Conservation (phyloP, 2,888 invertebrate species). For the Mechanitis mazaeus region DNA sequence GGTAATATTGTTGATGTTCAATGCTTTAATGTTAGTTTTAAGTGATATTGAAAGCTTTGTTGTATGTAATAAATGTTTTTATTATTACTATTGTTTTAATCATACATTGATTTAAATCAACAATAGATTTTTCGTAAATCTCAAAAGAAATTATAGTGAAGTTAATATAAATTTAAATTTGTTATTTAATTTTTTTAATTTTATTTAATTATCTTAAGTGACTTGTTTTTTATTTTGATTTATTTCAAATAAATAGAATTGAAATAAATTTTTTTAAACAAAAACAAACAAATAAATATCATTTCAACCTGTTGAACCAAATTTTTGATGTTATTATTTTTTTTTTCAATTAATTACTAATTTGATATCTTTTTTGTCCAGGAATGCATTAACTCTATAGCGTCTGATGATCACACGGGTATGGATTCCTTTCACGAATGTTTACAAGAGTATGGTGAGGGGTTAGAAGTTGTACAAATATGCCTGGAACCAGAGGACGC, state of each 20-base stretch:
- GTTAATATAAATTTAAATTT: no score
- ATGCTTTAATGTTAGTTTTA: slow-evolving; percentile 24
- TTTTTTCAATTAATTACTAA: no score
- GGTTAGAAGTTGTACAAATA: slow-evolving; percentile 78
- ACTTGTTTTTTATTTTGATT: no score
- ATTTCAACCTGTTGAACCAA: no score
- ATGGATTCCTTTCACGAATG: slow-evolving; percentile 81
- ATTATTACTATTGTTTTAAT: slow-evolving; percentile 29
- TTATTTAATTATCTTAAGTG: no score
- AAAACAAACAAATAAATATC: no score
- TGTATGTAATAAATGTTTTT: slow-evolving; percentile 54
- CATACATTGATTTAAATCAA: slow-evolving; percentile 15
- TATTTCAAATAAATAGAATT: no score
- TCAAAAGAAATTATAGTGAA: no score
- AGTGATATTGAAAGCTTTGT: slow-evolving; percentile 44
- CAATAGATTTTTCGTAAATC: no score
- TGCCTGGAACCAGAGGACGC: slow-evolving; percentile 78
- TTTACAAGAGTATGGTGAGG: slow-evolving; percentile 80
- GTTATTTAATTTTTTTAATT: no score
- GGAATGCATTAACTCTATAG: slow-evolving; percentile 75
- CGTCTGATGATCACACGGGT: slow-evolving; percentile 79
- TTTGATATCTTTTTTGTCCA: slow-evolving; percentile 34
- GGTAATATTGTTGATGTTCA: slow-evolving; percentile 24
- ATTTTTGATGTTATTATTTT: no score
- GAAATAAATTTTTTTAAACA: no score